Evolutionary conservation across 2,888 invertebrate species (phyloP).

Genomic region (Xylophagus ater): DNA sequence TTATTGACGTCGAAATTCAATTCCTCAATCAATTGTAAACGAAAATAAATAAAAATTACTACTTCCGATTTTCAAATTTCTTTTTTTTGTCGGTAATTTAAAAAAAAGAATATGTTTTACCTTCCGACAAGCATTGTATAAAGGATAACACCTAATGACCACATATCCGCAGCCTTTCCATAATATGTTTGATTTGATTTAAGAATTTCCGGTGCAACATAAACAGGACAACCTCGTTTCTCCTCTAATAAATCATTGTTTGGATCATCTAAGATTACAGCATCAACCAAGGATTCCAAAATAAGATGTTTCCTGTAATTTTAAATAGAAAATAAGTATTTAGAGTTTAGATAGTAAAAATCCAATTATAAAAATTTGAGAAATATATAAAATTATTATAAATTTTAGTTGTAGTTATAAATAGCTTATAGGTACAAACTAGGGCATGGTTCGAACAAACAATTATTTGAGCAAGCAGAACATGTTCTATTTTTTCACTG

Average conservation of each 20-base stretch:
- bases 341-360: too few relatives aligned
- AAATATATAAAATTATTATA: too few relatives aligned
- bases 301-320: slow-evolving; percentile 72
- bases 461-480: too few relatives aligned
- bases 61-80: too few relatives aligned
- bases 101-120: slow-evolving; percentile 38
- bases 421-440: too few relatives aligned
- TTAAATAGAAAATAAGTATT: too few relatives aligned
- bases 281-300: slow-evolving; percentile 81
- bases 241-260: slow-evolving; percentile 74
- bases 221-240: slow-evolving; percentile 87
- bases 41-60: too few relatives aligned
- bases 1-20: not conserved
- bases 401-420: too few relatives aligned
- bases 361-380: too few relatives aligned
- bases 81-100: not conserved
- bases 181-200: slow-evolving; percentile 66
- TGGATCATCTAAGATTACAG: slow-evolving; percentile 70
- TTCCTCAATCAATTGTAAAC: too few relatives aligned
- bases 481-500: too few relatives aligned
- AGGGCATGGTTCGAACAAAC: too few relatives aligned
- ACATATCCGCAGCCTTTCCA: slow-evolving; percentile 81
- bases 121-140: slow-evolving; percentile 90
- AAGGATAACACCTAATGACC: slow-evolving; percentile 83
- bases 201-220: slow-evolving; percentile 88